Percentiles rank a stretch among this genome's conserved stretches.
Conservation (phyloP, 2,113 vertebrate species). For the Bubalus kerabau region DNA sequence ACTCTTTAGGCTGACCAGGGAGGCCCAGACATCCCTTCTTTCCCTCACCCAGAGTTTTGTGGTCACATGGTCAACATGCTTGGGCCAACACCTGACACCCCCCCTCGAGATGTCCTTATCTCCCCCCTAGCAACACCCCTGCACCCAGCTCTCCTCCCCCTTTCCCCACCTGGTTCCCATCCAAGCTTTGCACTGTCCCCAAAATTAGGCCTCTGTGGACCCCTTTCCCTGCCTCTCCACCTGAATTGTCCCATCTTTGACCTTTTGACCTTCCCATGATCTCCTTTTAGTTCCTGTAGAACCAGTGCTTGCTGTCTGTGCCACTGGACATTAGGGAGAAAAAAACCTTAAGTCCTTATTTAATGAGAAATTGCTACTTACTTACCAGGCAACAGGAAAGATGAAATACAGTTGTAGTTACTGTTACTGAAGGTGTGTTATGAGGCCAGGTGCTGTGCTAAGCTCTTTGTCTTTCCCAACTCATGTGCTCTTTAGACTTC, state of each 20-base stretch:
- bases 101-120: fast-evolving
- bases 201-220: background rate
- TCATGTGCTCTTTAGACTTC: background rate
- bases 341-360: background rate
- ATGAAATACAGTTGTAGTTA: background rate
- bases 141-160: background rate
- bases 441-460: background rate
- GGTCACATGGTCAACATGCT: background rate
- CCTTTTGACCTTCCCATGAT: background rate
- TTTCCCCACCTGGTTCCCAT: no score
- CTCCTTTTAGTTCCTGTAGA: background rate
- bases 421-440: background rate
- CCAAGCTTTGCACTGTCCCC: background rate
- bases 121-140: background rate
- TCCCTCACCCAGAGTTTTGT: background rate
- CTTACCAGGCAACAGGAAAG: background rate
- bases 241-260: background rate
- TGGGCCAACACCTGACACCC: background rate
- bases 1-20: background rate
- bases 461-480: background rate
- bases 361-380: background rate
- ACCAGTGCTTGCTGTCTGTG: background rate
- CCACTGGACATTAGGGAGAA: background rate
- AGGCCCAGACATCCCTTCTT: background rate
- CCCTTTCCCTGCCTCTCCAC: background rate